phyloP scores from a whole-genome alignment of 2,888 invertebrate genomes.

The Orthosia cruda region DNA sequence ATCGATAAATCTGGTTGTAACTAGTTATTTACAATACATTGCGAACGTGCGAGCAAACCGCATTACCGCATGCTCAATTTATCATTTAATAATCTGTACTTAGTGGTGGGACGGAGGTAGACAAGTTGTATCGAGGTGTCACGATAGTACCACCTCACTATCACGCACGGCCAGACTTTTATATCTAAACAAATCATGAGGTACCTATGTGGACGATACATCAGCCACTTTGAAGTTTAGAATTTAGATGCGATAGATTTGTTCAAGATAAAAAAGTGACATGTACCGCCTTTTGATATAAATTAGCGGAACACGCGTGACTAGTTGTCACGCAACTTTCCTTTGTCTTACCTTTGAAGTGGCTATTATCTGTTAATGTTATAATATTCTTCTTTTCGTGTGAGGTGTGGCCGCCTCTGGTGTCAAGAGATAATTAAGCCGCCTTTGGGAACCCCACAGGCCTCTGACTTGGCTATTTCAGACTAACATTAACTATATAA shows the following conservation, averaged over 20 bases:
- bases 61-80: constrained; percentile 28
- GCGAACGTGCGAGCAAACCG: constrained; percentile 16
- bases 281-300: constrained; percentile 2
- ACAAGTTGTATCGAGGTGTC: constrained; percentile 25
- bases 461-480: no score
- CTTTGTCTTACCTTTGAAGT: constrained; percentile 27
- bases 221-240: constrained; percentile 12
- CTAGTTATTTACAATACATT: constrained; percentile 33
- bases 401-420: no score
- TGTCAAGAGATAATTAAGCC: no score
- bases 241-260: constrained; percentile 12
- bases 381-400: no score
- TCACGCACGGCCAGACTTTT: constrained; percentile 42
- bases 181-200: constrained; percentile 30
- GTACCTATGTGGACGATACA: constrained; percentile 4
- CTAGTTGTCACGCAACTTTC: constrained; percentile 11
- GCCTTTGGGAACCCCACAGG: no score
- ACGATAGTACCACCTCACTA: constrained; percentile 41
- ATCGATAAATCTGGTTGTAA: constrained; percentile 40
- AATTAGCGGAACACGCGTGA: constrained; percentile 4
- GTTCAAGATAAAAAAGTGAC: constrained; percentile 22
- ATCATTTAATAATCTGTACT: constrained; percentile 38
- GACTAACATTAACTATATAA: no score
- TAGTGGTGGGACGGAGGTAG: constrained; percentile 7
- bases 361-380: background rate